Evolutionary conservation across 92 coral and sea anemone genomes (phyloP), one percentile per base, ranked within the genome.

Genomic region (Parazoanthus darwini): DNA sequence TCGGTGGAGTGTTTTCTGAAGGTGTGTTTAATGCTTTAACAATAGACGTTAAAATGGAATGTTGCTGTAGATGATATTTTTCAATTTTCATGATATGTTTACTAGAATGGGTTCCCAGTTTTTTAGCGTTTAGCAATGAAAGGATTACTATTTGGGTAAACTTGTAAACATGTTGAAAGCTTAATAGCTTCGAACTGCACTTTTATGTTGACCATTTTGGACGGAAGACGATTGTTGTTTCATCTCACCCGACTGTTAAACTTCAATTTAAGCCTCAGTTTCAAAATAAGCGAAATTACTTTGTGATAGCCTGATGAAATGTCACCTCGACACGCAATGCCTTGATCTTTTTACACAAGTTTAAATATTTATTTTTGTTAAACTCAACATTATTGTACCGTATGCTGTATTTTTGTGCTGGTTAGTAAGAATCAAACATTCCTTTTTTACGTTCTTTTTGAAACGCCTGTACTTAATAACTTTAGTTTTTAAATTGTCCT

Each of bases 1-100:
- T 70, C 87, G 16, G 87, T 84, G 26, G 87, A 84, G 18, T 73
- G 43, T 16, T 84, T 84, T 35, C 25, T 84, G 18, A 84, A 84
- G 87, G 87, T 84, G 46, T 71, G 87, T 84, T 72, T 71, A 8
- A 44, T 74, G 9, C 46, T 37, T 10, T 72, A 26, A 35, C 42
- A 29, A 3, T 6, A 10, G 18, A 33, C 22, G 46, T 46, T 9
- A 20, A 36, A 29, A 11, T 54, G 2, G 20, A 23, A 20, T 63
- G 26, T 63, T 5, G 70, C 26, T 18, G 66, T 0, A 4, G 26
- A 63, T 3, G 25, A 63, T 14, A 3, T 63, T 63, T 63, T 63
- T 2, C 8, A 63, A 63, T 20, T 63, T 23, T 63, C n/a, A 63
- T 26, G 8, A 20, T 25, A 63, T 18, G 16, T 63, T 63, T 63